Evolutionary conservation across 2,888 invertebrate species (phyloP), one percentile per base, ranked within the genome.

Genomic region (Pherbina coryleti): DNA sequence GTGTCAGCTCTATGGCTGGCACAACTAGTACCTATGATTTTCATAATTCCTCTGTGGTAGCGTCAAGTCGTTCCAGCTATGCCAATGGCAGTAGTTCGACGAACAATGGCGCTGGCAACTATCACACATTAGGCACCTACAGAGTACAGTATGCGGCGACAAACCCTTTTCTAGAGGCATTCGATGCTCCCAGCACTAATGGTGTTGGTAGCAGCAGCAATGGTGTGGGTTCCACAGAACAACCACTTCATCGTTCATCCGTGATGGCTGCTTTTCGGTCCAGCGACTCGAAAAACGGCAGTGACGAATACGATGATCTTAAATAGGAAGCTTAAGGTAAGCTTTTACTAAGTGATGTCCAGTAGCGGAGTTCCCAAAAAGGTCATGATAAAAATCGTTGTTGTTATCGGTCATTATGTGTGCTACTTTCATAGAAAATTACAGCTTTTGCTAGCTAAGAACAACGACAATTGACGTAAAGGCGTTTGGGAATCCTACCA

Each of bases 101-200:
- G 2, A 80, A 73, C 76, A 83, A 82, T 70, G 83, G 84, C 72
- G 83, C 80, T n/a, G 87, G 85, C 75, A 90, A 89, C 80, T 90
- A 90, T 79, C 89, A 90, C 74, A 90, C 90, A 5, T 82, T 90
- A 80, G 89, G 89, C 82, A 88, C 90, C 31, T 90, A 90, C 82
- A 85, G 90, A 79, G 89, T 90, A 69, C 90, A 90, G 83, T 90
- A 90, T 84, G 89, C 90, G 75, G 90, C 90, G 79, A 90, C 90
- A 70, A 90, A 90, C 88, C 90, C 90, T 79, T 90, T 90, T 84
- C 84, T 90, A 82, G 89, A 89, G 79, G 88, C 88, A 81, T 89
- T 90, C 82, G 90, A 90, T 81, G 88, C 87, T 77, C 83, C 86
- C 34, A 66, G 66, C 51, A 77, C 79, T 64, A 79, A 78, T 66